phyloP scores from a whole-genome alignment of 2,113 vertebrate genomes.

The Pseudorhombus dupliciocellatus region DNA sequence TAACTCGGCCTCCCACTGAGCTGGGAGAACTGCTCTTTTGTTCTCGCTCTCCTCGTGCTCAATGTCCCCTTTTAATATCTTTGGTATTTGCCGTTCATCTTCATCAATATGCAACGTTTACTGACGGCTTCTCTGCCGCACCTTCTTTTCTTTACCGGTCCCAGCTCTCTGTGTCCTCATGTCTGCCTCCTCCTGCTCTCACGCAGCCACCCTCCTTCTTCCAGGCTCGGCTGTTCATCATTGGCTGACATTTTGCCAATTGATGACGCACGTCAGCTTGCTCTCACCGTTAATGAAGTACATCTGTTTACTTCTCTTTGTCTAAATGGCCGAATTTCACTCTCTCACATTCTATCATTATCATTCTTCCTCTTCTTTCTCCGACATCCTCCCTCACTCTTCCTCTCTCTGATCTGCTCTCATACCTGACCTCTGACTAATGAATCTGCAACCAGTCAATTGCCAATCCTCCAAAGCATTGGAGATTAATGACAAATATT shows the following conservation, averaged over 20 bases:
- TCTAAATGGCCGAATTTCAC: slow-evolving; percentile 1
- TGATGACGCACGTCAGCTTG: slow-evolving; percentile 42
- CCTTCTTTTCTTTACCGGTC: slow-evolving; percentile 13
- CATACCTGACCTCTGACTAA: neutral
- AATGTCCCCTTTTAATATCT: slow-evolving; percentile 43
- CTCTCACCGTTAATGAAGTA: slow-evolving; percentile 33
- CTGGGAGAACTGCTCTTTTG: slow-evolving; percentile 20
- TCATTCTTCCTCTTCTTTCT: neutral
- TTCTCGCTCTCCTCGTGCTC: slow-evolving; percentile 17
- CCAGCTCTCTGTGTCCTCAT: slow-evolving; percentile 20
- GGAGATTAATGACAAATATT: neutral
- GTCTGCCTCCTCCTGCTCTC: slow-evolving; percentile 24
- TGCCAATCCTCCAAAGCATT: neutral
- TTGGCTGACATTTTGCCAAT: slow-evolving; percentile 47
- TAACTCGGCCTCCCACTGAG: slow-evolving; percentile 50
- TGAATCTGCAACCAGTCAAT: neutral
- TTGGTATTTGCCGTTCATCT: slow-evolving; percentile 31
- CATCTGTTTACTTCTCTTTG: slow-evolving; percentile 12
- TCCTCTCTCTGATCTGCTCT: neutral
- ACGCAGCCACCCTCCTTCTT: slow-evolving; percentile 16
- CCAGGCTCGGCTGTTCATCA: slow-evolving; percentile 34
- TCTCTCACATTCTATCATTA: neutral
- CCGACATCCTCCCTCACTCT: neutral
- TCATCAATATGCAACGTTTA: slow-evolving; percentile 14
- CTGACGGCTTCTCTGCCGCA: slow-evolving; percentile 8